Evolutionary conservation across 2,113 vertebrate genomes (phyloP).

Genomic region (Sebastes schlegelii): DNA sequence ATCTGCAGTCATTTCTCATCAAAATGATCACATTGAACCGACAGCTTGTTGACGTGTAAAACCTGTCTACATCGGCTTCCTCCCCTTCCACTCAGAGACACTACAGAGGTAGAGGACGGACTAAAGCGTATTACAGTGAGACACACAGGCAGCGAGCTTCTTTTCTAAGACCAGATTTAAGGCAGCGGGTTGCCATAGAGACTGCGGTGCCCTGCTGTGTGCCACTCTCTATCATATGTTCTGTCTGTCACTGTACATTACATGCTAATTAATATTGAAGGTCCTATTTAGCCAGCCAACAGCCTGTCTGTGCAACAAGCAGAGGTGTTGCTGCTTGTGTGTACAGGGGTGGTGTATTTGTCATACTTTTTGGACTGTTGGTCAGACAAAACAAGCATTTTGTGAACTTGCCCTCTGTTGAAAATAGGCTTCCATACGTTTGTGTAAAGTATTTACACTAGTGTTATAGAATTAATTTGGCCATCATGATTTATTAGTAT

Average conservation of each 20-base stretch:
- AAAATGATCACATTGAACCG: no score
- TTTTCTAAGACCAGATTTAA: constrained; percentile 44
- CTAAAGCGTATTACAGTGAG: constrained; percentile 40
- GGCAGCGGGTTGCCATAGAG: constrained; percentile 54
- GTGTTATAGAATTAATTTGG: background rate
- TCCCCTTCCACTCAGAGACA: no score
- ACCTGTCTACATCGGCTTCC: no score
- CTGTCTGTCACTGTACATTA: background rate
- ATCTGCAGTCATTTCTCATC: no score
- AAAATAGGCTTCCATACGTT: background rate
- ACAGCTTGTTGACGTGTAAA: no score
- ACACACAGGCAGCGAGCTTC: constrained; percentile 15
- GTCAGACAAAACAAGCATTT: background rate
- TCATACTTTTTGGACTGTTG: background rate
- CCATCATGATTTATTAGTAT: constrained; percentile 19
- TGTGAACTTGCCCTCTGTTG: no score
- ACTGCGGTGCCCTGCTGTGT: constrained; percentile 23
- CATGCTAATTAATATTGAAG: constrained; percentile 1
- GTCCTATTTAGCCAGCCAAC: background rate
- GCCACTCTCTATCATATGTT: background rate
- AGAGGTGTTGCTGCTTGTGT: background rate
- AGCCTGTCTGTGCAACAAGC: background rate
- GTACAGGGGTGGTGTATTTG: background rate
- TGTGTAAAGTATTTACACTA: background rate
- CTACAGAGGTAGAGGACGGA: constrained; percentile 1